phyloP scores from a whole-genome alignment of 2,888 invertebrate species.

The Hirtodrosophila duncani region DNA sequence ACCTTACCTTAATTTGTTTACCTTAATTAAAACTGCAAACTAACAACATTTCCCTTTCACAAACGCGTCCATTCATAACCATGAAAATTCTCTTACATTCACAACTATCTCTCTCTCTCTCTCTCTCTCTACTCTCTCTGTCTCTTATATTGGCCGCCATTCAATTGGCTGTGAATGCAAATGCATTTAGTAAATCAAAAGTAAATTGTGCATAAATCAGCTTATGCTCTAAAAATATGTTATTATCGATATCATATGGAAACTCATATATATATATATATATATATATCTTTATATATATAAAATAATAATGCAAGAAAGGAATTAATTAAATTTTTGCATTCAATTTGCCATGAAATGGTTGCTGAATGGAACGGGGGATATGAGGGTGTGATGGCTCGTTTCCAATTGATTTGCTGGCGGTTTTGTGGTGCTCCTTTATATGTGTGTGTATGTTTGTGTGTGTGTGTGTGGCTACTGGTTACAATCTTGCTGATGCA shows the following conservation, averaged over 20 bases:
- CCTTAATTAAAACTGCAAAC: too few species aligned
- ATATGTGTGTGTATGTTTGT: constrained; percentile 8
- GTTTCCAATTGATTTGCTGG: constrained; percentile 66
- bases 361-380: constrained; percentile 36
- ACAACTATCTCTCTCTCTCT: not conserved
- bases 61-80: too few species aligned
- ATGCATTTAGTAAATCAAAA: constrained; percentile 48
- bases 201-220: constrained; percentile 29
- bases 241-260: constrained; percentile 27
- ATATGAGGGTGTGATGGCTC: constrained; percentile 5
- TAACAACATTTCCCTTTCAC: too few species aligned
- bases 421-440: constrained; percentile 57
- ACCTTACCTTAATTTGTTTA: too few species aligned
- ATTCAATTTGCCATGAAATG: constrained; percentile 71
- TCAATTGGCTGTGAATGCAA: not conserved
- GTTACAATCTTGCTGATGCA: constrained; percentile 70
- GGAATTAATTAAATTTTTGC: constrained; percentile 67
- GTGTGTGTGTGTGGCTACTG: constrained; percentile 30
- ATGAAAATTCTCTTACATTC: too few species aligned
- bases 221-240: constrained; percentile 26
- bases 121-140: not conserved
- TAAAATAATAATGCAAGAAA: constrained; percentile 47
- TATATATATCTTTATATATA: constrained; percentile 14
- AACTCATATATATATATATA: constrained; percentile 2
- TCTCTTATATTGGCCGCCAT: constrained; percentile 10